A percentile compares a stretch with the other conserved stretches of the same genome.
Evolutionary conservation across 1,140 invertebrate species (phyloP).

Genomic region (Cydia splendana): DNA sequence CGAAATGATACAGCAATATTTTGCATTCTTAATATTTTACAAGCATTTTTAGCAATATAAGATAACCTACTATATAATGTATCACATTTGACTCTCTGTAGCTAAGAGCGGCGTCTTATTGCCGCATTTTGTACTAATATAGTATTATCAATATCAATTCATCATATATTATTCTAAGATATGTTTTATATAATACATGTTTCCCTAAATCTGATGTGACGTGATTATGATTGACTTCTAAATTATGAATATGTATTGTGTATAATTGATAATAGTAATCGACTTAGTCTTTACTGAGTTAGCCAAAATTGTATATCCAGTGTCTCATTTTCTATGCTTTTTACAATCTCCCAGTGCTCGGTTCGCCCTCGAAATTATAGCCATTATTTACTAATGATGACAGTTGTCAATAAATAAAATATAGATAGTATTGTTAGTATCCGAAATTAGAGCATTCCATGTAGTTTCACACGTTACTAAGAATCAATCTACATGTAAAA

Average conservation of each 20-base stretch:
- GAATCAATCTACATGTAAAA: slow-evolving; percentile 41
- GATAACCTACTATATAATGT: slow-evolving; percentile 32
- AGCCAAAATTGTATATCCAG: slow-evolving; percentile 16
- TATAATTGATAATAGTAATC: not conserved
- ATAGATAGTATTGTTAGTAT: slow-evolving; percentile 38
- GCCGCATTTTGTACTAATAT: slow-evolving; percentile 27
- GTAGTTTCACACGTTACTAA: slow-evolving; percentile 47
- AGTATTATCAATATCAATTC: slow-evolving; percentile 31
- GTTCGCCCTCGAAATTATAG: slow-evolving; percentile 52
- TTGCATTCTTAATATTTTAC: slow-evolving; percentile 35
- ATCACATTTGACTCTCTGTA: slow-evolving; percentile 33
- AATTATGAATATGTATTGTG: slow-evolving; percentile 25
- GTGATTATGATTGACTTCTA: slow-evolving; percentile 27
- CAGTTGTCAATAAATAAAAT: slow-evolving; percentile 33
- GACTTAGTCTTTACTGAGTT: slow-evolving; percentile 5
- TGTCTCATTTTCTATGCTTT: slow-evolving; percentile 9
- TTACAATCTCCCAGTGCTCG: slow-evolving; percentile 39
- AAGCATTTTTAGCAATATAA: slow-evolving; percentile 29
- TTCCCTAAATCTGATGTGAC: slow-evolving; percentile 31
- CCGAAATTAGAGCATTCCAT: slow-evolving; percentile 67
- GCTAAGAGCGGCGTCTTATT: slow-evolving; percentile 24
- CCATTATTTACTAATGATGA: slow-evolving; percentile 43
- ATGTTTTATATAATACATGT: slow-evolving; percentile 33
- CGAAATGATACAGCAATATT: slow-evolving; percentile 47
- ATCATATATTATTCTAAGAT: slow-evolving; percentile 30